A percentile compares a stretch with the other conserved stretches of the same genome.
phyloP scores from a whole-genome alignment of 2,113 vertebrate species.

The Macrotis lagotis region DNA sequence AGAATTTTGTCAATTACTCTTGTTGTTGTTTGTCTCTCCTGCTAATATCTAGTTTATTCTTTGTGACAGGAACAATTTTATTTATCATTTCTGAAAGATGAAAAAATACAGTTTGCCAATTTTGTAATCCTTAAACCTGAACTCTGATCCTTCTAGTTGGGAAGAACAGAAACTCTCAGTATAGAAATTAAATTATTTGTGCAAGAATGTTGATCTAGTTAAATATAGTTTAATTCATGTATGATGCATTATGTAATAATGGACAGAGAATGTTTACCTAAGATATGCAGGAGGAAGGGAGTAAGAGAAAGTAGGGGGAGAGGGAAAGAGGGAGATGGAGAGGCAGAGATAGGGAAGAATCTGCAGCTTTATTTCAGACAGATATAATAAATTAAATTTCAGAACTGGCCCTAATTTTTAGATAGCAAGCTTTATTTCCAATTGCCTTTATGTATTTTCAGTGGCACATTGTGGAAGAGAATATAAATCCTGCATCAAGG shows the following conservation, averaged over 20 bases:
- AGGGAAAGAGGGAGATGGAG: neutral
- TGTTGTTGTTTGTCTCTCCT: conserved; percentile 33
- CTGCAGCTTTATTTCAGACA: conserved; percentile 23
- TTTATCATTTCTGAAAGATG: conserved; percentile 53
- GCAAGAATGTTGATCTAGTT: conserved; percentile 56
- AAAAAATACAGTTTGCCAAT: conserved; percentile 46
- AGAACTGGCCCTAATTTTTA: conserved; percentile 47
- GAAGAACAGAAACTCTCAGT: conserved; percentile 56
- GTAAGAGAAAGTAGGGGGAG: neutral
- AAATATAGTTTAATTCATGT: conserved; percentile 49
- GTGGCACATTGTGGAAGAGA: conserved; percentile 32
- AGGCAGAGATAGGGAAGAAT: neutral
- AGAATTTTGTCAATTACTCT: conserved; percentile 52
- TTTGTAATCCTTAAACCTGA: conserved; percentile 37
- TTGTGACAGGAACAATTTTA: conserved; percentile 58
- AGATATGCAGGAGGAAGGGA: neutral
- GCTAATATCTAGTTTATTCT: conserved; percentile 54
- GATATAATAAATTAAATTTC: conserved; percentile 39
- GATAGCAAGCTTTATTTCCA: conserved; percentile 32
- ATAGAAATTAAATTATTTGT: conserved; percentile 54
- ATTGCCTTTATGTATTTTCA: conserved; percentile 44
- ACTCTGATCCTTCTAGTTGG: conserved; percentile 23
- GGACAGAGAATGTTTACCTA: conserved; percentile 31
- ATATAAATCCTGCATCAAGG: conserved; percentile 58
- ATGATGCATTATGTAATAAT: conserved; percentile 34